Base-by-base conservation (phyloP, 2,888 invertebrate genomes). In the Agapostemon virescens region DNA sequence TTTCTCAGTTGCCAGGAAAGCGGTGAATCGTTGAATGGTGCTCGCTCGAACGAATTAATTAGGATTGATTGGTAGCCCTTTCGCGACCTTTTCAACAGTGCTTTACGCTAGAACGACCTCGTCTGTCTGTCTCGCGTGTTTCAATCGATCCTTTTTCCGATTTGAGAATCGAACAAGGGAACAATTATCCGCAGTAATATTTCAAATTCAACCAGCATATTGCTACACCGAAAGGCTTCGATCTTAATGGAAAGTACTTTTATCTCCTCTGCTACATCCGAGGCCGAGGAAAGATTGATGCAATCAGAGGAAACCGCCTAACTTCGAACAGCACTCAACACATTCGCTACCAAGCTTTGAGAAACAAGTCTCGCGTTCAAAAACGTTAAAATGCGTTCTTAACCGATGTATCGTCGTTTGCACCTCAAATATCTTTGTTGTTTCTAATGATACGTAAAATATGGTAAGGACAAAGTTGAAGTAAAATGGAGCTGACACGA, bases 21-120 rank as follows among this genome's bases (percentile, higher is more conserved):
- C 20, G 36, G 26, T 6, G 20, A 36, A 49, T 26, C 23, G 63
- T 68, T 73, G 68, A 72, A 33, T 63, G 42, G 73, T 55, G 63
- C 64, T 69, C 68, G 68, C 38, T 38, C n/a, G 80, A 64, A 73
- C 68, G 80, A 79, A 80, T 80, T 79, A 79, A 79, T 79, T 79
- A 64, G 79, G 80, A 78, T 79, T 78, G 69, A 80, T 80, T 69
- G 79, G 73, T 73, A 66, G 64, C 73, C 73, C 73, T 69, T 80
- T 73, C 79, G 40, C 45, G 64, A 66, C 26, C 69, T 58, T 52
- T 55, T 79, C 69, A 36, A 73, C 45, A 55, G 42, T 69, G 55
- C 36, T 38, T 69, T 63, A 63, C 69, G 55, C 9, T 36, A 7
- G 69, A 80, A 69, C 72, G 79, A 72, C 64, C 58, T 73, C 55